phyloP scores from a whole-genome alignment of 1,140 invertebrate genomes.

The Microvelia longipes region DNA sequence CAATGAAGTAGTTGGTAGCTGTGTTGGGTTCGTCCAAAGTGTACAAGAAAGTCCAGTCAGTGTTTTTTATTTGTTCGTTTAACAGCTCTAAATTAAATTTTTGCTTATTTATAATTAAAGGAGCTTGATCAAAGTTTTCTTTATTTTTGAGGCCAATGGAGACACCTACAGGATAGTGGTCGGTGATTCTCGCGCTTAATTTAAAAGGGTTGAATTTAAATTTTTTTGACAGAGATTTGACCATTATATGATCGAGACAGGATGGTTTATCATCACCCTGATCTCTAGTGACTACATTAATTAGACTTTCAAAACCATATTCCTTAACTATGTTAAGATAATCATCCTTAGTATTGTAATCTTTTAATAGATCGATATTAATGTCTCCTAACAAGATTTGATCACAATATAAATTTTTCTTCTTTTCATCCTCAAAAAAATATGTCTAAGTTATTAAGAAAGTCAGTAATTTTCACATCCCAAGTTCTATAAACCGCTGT shows the following conservation, averaged over 20 bases:
- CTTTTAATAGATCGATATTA: neutral
- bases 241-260: neutral
- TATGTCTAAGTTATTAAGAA: neutral
- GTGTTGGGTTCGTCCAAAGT: too few relatives aligned
- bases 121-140: too few relatives aligned
- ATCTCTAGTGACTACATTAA: neutral
- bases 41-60: too few relatives aligned
- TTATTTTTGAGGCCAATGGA: too few relatives aligned
- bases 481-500: neutral
- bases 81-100: too few relatives aligned
- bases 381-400: neutral
- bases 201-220: neutral
- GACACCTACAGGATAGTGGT: neutral
- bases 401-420: neutral
- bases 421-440: neutral
- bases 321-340: neutral
- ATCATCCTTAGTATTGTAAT: neutral
- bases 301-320: neutral
- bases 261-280: neutral
- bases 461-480: neutral
- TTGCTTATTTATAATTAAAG: too few relatives aligned
- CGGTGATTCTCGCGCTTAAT: neutral
- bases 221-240: neutral
- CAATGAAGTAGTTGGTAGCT: too few relatives aligned
- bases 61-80: too few relatives aligned